phyloP scores from a whole-genome alignment of 2,888 invertebrate genomes.

The Cantharis flavilabris region DNA sequence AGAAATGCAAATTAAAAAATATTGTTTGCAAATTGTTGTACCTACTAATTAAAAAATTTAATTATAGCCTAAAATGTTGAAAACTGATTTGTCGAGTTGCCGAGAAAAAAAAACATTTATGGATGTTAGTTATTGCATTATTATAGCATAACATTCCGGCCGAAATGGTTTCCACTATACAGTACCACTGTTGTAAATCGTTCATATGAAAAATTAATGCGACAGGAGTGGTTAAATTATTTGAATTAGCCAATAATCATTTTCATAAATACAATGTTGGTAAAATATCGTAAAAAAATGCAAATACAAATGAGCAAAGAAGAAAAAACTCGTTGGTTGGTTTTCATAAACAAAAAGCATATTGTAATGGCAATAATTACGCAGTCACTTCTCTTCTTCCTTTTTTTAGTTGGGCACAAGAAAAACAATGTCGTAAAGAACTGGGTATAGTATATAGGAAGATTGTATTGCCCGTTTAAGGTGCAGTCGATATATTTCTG shows the following conservation, averaged over 20 bases:
- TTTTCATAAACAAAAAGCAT: background rate
- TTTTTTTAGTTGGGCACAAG: background rate
- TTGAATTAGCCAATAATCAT: conserved; percentile 2
- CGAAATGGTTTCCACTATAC: conserved; percentile 34
- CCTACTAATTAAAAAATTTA: background rate
- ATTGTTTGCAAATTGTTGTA: background rate
- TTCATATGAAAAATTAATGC: conserved; percentile 44
- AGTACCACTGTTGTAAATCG: conserved; percentile 42
- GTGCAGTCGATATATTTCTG: background rate
- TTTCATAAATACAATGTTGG: conserved; percentile 1
- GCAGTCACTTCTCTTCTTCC: background rate
- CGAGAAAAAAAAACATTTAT: conserved; percentile 30
- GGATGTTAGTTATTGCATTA: conserved; percentile 46
- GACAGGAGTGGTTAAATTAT: conserved; percentile 32
- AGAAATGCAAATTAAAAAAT: background rate
- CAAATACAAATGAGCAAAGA: background rate
- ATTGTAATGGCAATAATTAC: background rate
- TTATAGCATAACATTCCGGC: conserved; percentile 46
- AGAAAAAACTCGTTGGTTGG: background rate
- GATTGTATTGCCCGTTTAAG: background rate
- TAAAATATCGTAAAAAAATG: conserved; percentile 1
- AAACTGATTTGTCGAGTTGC: background rate
- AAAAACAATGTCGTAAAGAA: background rate
- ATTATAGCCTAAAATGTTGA: background rate
- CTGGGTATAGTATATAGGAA: background rate